Conservation (phyloP, 2,113 vertebrate genomes). For the Tetrax tetrax region DNA sequence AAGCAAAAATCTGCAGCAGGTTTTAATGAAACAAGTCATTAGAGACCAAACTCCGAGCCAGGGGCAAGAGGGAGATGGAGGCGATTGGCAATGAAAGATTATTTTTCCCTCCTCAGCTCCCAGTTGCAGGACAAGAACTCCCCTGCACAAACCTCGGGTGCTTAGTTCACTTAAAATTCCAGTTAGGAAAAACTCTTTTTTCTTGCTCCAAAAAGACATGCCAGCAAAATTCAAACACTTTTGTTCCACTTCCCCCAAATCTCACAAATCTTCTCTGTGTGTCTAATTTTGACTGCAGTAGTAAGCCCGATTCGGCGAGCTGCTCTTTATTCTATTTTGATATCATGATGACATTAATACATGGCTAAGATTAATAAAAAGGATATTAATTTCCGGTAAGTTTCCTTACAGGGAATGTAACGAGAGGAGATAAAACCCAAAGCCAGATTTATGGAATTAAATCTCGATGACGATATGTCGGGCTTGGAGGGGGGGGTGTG, state of each 20-base stretch:
- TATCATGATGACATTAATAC: slow-evolving; percentile 4
- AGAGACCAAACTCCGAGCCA: background rate
- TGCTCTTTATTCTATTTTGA: slow-evolving; percentile 16
- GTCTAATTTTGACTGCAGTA: background rate
- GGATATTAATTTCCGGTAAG: slow-evolving; percentile 13
- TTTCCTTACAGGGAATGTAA: background rate
- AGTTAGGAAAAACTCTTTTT: background rate
- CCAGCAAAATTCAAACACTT: background rate
- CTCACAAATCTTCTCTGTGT: background rate
- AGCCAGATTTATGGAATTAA: background rate
- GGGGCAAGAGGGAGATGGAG: background rate
- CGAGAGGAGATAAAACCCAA: background rate
- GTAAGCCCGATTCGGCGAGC: background rate
- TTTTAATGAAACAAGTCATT: background rate
- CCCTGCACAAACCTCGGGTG: background rate
- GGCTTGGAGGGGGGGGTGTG: background rate
- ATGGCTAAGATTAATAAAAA: background rate
- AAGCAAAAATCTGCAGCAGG: background rate
- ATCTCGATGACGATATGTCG: background rate
- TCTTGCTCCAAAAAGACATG: background rate
- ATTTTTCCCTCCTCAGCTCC: background rate
- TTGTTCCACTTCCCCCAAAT: background rate
- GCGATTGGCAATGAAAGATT: rapidly evolving
- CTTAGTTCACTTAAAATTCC: background rate
- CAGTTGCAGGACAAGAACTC: background rate